Evolutionary conservation across 1,140 invertebrate genomes (phyloP).

Genomic region (Aphis craccivora): DNA sequence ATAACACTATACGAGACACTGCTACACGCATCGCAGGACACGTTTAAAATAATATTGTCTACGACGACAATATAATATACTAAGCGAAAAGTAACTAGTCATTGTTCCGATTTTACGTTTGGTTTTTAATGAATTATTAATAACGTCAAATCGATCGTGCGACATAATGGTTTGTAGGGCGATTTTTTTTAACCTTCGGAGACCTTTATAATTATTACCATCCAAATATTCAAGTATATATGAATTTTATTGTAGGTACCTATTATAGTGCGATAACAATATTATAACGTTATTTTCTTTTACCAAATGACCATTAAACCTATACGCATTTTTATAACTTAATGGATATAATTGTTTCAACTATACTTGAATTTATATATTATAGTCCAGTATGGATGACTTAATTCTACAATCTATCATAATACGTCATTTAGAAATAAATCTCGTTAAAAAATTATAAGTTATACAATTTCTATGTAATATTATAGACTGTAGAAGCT

Average conservation of each 20-base stretch:
- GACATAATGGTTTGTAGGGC: neutral
- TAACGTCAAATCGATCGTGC: constrained; percentile 6
- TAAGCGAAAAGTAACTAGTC: neutral
- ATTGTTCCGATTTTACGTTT: constrained; percentile 36
- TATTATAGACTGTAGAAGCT: neutral
- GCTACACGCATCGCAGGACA: neutral
- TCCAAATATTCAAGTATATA: neutral
- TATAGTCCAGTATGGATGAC: neutral
- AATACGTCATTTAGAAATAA: neutral
- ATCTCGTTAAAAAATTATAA: neutral
- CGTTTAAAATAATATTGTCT: constrained; percentile 34
- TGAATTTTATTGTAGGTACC: neutral
- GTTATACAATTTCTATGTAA: neutral
- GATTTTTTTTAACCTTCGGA: constrained; percentile 21
- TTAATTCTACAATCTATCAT: neutral
- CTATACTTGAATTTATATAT: neutral
- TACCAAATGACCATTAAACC: neutral
- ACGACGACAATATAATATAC: neutral
- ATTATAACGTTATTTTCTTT: neutral
- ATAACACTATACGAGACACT: neutral
- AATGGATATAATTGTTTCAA: too few relatives aligned
- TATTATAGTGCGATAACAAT: neutral
- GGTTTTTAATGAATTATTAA: constrained; percentile 47
- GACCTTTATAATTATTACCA: constrained; percentile 42
- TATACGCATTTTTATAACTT: neutral